Percentiles rank a stretch among this genome's conserved stretches.
Evolutionary conservation across 2,113 vertebrate genomes (phyloP).

Genomic region (Ophthalmolycus amberensis): DNA sequence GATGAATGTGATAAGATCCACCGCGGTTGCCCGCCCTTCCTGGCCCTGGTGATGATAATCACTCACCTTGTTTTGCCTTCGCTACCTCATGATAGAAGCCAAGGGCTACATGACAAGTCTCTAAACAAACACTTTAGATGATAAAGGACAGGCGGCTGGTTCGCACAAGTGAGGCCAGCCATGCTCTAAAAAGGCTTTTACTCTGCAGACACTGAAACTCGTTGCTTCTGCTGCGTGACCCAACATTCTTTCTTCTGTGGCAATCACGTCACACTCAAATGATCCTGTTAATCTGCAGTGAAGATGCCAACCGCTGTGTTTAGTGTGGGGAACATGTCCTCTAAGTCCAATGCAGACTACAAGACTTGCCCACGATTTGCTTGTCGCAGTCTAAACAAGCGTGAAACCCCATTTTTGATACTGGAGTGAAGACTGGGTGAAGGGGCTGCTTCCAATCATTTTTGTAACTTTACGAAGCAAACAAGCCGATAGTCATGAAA

Average conservation of each 20-base stretch:
- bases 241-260: conserved; percentile 7
- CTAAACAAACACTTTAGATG: conserved; percentile 67
- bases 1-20: conserved; percentile 59
- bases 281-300: conserved; percentile 15
- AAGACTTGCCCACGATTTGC: background rate
- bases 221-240: background rate
- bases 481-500: background rate
- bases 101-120: conserved; percentile 58
- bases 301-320: background rate
- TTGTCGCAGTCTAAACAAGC: background rate
- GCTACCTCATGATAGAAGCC: conserved; percentile 47
- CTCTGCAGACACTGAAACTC: conserved; percentile 10
- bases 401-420: background rate
- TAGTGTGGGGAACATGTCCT: background rate
- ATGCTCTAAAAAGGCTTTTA: conserved; percentile 15
- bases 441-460: background rate
- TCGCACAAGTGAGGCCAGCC: conserved; percentile 35
- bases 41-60: conserved; percentile 71
- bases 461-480: background rate
- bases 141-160: conserved; percentile 48
- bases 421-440: background rate
- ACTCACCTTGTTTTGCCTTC: conserved; percentile 63
- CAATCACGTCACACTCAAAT: background rate
- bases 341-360: background rate
- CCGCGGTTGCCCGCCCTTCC: conserved; percentile 68